Evolutionary conservation across 2,888 invertebrate species (phyloP).

Genomic region (Drosophila melanosoma): DNA sequence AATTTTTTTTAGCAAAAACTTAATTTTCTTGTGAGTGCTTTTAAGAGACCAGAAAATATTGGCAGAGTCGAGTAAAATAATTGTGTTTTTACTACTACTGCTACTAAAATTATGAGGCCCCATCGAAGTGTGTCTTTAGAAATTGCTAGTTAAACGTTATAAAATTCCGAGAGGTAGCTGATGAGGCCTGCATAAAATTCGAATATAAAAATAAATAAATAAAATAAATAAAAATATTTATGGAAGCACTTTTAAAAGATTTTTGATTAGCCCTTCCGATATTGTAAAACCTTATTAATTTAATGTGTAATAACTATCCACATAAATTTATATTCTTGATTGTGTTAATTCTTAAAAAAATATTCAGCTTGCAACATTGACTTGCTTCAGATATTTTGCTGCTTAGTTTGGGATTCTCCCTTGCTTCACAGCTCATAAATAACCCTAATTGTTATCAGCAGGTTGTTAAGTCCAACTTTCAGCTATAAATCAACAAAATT

Average conservation of each 20-base stretch:
- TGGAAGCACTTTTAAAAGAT: background rate
- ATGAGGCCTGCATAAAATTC: background rate
- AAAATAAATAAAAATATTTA: no score
- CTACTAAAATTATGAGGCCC: background rate
- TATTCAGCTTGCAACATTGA: background rate
- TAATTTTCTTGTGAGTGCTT: background rate
- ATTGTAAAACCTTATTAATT: background rate
- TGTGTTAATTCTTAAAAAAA: background rate
- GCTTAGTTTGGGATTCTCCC: constrained; percentile 14
- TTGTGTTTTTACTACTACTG: background rate
- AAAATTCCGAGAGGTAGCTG: background rate
- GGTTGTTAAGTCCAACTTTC: constrained; percentile 30
- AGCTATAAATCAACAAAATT: constrained; percentile 63
- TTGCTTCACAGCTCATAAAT: constrained; percentile 1
- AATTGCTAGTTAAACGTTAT: background rate
- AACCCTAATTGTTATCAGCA: constrained; percentile 54
- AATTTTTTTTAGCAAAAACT: background rate
- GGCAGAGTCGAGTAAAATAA: background rate
- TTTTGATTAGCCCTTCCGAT: background rate
- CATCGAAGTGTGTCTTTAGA: background rate
- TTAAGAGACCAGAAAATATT: background rate
- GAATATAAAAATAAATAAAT: no score
- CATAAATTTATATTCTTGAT: background rate
- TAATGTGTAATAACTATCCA: background rate
- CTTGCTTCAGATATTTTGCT: constrained; percentile 4